phyloP scores from a whole-genome alignment of 2,113 vertebrate genomes.

The Bujurquina vittata region DNA sequence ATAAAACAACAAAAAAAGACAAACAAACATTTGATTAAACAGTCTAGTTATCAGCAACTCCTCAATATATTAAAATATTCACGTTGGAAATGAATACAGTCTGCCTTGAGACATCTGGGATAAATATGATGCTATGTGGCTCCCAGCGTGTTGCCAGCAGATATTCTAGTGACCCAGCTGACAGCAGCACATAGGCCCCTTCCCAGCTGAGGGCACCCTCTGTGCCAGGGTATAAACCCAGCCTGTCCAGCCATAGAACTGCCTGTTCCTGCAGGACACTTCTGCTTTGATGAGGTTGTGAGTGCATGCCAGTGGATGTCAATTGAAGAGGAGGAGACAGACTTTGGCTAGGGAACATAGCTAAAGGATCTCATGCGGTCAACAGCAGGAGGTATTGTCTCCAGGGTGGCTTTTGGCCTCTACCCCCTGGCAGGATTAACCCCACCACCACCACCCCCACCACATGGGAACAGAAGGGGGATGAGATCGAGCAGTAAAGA shows the following conservation, averaged over 20 bases:
- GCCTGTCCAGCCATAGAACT: constrained; percentile 31
- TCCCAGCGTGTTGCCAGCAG: constrained; percentile 20
- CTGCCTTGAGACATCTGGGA: constrained; percentile 36
- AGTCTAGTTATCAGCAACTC: background rate
- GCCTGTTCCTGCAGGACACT: constrained; percentile 46
- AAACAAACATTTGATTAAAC: constrained; percentile 1
- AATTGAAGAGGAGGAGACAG: constrained; percentile 28
- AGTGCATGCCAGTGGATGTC: constrained; percentile 42
- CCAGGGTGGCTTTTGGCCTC: constrained; percentile 65
- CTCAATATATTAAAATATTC: background rate
- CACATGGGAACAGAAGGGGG: constrained; percentile 45
- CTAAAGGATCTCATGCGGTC: constrained; percentile 60
- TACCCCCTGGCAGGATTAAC: constrained; percentile 63
- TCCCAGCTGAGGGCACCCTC: constrained; percentile 58
- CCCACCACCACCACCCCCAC: constrained; percentile 1
- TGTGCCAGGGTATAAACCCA: constrained; percentile 36
- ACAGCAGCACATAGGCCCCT: constrained; percentile 37
- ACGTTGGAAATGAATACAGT: background rate
- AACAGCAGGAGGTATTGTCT: constrained; percentile 69
- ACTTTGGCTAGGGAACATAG: constrained; percentile 47
- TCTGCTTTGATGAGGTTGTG: constrained; percentile 39
- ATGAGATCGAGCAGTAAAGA: constrained; percentile 47
- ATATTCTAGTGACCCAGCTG: constrained; percentile 58
- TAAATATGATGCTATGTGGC: constrained; percentile 40
- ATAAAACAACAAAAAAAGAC: constrained; percentile 14